Base-by-base conservation (phyloP, 2,888 invertebrate species). In the Drosophila neonasuta region DNA sequence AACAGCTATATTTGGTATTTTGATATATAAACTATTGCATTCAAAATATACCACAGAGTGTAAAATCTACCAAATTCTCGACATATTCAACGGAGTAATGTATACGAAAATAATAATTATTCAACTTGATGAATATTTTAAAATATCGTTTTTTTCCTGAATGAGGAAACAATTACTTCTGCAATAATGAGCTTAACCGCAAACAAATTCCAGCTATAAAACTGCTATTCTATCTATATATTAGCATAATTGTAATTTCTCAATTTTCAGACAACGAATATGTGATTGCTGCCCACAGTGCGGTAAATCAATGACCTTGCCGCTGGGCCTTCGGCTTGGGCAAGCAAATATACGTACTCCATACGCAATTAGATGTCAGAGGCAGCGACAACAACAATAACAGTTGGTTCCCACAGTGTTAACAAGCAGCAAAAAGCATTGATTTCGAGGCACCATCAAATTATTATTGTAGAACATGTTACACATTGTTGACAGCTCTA, bases 301-400 rank as follows among this genome's bases (percentile, higher is more conserved):
- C 44, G 8, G 11, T 17, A 36, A 34, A 39, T 34, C 11, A 54
- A 29, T 42, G 44, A 66, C 73, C 70, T 70, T 73, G 58, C 51
- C 51, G 50, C 32, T 56, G 51, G 58, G 48, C 56, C 73, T 70
- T 70, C 65, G 48, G 34, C 34, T 24, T 42, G 15, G 50, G 42
- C 57, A 54, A 60, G 36, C 34, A 49, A 71, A 54, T 34, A 45
- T 10, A 34, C 45, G 44, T 17, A 42, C n/a, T 4, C 52, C 68
- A 73, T 63, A 63, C 49, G 41, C 17, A 68, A 72, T 73, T 54
- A 44, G 68, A 50, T 64, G 44, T 24, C 1, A 24, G 24, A n/a
- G 5, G 3, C 32, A 10, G 10, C 32, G 52, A 9, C 49, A 63
- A 50, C 34, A 52, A 54, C 36, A 55, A 20, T 39, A 20, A 54